Conservation (phyloP, 2,113 vertebrate species). For the Piaya cayana region DNA sequence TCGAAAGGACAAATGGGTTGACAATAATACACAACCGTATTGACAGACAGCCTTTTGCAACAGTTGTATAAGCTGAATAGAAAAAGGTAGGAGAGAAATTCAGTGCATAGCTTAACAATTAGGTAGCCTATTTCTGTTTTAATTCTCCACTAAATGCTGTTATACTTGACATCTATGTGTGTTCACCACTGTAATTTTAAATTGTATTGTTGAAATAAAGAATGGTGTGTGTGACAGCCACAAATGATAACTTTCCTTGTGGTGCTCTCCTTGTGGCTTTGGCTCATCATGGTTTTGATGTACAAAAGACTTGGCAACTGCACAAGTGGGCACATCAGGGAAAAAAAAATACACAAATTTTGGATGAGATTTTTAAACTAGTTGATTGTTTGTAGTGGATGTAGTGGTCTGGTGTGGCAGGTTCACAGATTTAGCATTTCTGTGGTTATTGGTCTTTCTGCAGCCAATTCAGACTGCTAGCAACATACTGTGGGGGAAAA, state of each 20-base stretch:
- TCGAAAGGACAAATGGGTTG: constrained; percentile 23
- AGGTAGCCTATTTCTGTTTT: constrained; percentile 36
- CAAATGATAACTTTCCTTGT: neutral
- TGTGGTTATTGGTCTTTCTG: neutral
- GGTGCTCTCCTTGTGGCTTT: neutral
- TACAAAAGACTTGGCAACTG: neutral
- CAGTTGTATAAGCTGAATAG: neutral
- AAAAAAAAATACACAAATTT: neutral
- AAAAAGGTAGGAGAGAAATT: neutral
- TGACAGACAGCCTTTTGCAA: neutral
- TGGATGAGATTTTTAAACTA: neutral
- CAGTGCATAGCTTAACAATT: neutral
- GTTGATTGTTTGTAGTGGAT: neutral
- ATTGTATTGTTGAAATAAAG: constrained; percentile 6
- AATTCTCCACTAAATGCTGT: constrained; percentile 19
- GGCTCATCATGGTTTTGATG: neutral
- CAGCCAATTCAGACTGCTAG: neutral
- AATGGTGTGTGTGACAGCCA: neutral
- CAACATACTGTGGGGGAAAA: neutral
- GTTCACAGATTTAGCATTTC: neutral
- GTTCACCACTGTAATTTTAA: neutral
- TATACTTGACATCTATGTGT: neutral
- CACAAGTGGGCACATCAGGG: neutral
- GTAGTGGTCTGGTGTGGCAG: neutral
- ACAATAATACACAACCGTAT: neutral